Base-by-base conservation (phyloP, 2,113 vertebrate species). In the Actenoides hombroni region DNA sequence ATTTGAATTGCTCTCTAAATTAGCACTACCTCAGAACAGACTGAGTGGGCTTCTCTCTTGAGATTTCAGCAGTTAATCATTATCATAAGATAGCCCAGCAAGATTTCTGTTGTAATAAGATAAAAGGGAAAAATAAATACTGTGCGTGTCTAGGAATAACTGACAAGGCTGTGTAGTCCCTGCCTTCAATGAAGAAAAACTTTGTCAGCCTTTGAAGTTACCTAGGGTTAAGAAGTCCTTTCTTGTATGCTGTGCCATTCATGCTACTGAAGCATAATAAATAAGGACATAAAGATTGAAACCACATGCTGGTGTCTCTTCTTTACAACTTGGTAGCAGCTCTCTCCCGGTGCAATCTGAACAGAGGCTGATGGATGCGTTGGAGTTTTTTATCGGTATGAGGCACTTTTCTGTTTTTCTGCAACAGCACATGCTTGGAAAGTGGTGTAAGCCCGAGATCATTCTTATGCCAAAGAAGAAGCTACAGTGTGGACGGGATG, bases 121-220 rank as follows among this genome's bases (percentile, higher is more conserved):
- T 94, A 13, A 70, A 82, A 87, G 42, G 51, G 33, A 40, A n/a
- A 78, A 46, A 57, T 14, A 80, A 73, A 70, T 83, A 65, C 59
- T 8, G 28, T 86, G 60, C 73, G 23, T 75, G 56, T 80, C 28
- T 59, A 85, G 78, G 90, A 92, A 19, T 31, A 71, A 37, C 56
- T 96, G 95, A 90, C 90, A 92, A 77, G 16, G 17, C 88, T 86
- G 61, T 49, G 84, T 63, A 92, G 33, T 49, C 94, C 88, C 91
- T 95, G 80, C 33, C 7, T 60, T 33, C 19, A 93, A 92, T 53
- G 13, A n/a, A 79, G 90, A 46, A 86, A 93, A 95, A 40, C 61
- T 94, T 79, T 46, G 57, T 75, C 71, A 92, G 71, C 53, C 83
- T 88, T 90, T 83, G 29, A 94, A 88, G 75, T 35, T 39, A 40